phyloP scores from a whole-genome alignment of 2,888 invertebrate genomes.

The Ochlodes sylvanus region DNA sequence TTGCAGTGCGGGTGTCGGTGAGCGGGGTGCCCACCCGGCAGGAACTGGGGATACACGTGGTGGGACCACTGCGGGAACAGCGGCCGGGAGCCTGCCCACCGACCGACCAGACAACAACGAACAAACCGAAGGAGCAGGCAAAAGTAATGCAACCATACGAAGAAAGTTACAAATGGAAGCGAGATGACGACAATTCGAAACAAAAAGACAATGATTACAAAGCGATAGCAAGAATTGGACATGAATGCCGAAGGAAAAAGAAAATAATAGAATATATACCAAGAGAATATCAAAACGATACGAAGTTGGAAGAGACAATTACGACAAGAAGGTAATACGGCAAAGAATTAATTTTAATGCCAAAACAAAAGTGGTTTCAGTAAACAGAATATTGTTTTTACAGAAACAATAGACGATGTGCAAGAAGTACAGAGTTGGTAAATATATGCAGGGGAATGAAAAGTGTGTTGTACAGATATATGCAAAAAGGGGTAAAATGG shows the following conservation, averaged over 20 bases:
- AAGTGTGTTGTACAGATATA: too few relatives aligned
- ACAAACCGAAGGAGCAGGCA: background rate
- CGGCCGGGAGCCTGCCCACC: slow-evolving; percentile 87
- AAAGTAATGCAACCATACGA: background rate
- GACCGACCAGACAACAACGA: slow-evolving; percentile 12
- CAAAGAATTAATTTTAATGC: background rate
- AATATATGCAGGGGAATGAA: too few relatives aligned
- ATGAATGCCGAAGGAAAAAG: background rate
- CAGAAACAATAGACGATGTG: background rate
- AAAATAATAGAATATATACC: background rate
- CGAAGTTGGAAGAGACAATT: background rate
- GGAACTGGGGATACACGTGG: slow-evolving; percentile 97
- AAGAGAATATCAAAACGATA: background rate
- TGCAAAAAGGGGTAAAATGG: too few relatives aligned
- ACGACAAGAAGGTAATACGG: background rate
- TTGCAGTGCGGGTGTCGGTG: slow-evolving; percentile 86
- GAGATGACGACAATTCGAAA: background rate
- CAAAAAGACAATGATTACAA: slow-evolving; percentile 6
- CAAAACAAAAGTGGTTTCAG: background rate
- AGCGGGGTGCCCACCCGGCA: slow-evolving; percentile 94
- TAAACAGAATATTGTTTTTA: background rate
- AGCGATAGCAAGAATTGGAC: background rate
- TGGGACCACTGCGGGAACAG: slow-evolving; percentile 98
- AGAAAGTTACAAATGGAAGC: background rate
- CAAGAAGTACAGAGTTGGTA: too few relatives aligned